Evolutionary conservation across 2,888 invertebrate genomes (phyloP).

Genomic region (Gari tellinella): DNA sequence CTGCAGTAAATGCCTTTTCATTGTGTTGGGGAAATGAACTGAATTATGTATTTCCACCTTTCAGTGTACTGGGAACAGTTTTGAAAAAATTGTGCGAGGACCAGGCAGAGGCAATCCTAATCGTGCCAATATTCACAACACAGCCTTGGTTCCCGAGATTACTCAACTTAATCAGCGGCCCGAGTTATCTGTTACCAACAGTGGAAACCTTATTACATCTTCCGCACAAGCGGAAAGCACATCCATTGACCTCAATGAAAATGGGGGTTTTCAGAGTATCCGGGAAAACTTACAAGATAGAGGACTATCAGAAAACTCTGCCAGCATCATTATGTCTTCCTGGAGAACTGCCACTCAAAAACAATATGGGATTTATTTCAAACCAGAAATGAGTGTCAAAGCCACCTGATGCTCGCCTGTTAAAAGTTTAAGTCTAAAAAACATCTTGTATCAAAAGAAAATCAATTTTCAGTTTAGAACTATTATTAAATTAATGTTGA

Average conservation of each 20-base stretch:
- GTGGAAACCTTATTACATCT: conserved; percentile 1
- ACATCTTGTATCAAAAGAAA: no score
- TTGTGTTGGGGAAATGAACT: conserved; percentile 29
- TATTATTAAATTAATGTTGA: no score
- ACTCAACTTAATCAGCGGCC: conserved; percentile 5
- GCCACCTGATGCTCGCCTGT: no score
- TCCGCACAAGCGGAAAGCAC: conserved; percentile 4
- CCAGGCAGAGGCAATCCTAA: conserved; percentile 23
- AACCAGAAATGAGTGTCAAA: no score
- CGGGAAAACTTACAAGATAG: conserved; percentile 5
- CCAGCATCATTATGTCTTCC: not conserved
- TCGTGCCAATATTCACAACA: conserved; percentile 33
- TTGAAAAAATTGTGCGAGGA: conserved; percentile 39
- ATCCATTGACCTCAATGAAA: conserved; percentile 21
- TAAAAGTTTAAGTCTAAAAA: no score
- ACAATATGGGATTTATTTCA: conserved; percentile 7
- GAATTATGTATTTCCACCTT: conserved; percentile 50
- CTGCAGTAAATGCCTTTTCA: conserved; percentile 44
- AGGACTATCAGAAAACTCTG: conserved; percentile 7
- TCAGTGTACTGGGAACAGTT: conserved; percentile 38
- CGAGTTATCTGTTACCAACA: conserved; percentile 13
- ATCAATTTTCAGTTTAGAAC: no score
- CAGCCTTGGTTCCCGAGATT: conserved; percentile 36
- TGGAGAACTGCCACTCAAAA: conserved; percentile 2
- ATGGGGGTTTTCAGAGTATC: conserved; percentile 30